Evolutionary conservation across 2,888 invertebrate genomes (phyloP).

Genomic region (Synanthedon formicaeformis): DNA sequence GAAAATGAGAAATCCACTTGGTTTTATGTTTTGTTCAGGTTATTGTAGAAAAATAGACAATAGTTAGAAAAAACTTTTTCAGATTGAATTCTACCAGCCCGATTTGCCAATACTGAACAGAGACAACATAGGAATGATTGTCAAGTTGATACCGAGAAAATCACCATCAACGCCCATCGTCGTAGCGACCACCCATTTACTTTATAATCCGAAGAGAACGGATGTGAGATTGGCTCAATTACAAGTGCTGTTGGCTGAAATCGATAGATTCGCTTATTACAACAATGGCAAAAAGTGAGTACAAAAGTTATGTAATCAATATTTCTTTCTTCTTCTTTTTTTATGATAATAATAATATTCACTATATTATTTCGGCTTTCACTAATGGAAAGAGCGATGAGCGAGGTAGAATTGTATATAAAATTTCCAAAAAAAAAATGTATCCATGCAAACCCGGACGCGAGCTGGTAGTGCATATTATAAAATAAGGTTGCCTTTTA

Average conservation of each 20-base stretch:
- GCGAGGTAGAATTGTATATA: too few relatives aligned
- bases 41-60: too few relatives aligned
- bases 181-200: slow-evolving; percentile 92
- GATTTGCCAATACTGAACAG: slow-evolving; percentile 78
- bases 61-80: slow-evolving; percentile 15
- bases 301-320: not conserved
- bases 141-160: slow-evolving; percentile 74
- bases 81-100: slow-evolving; percentile 75
- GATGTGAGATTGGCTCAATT: slow-evolving; percentile 93
- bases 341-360: too few relatives aligned
- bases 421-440: too few relatives aligned
- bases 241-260: slow-evolving; percentile 84
- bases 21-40: too few relatives aligned
- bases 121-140: slow-evolving; percentile 89
- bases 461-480: too few relatives aligned
- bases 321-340: too few relatives aligned
- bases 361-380: too few relatives aligned
- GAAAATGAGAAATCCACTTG: too few relatives aligned
- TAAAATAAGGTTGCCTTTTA: too few relatives aligned
- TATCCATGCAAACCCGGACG: too few relatives aligned
- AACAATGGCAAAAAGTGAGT: slow-evolving; percentile 31
- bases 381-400: too few relatives aligned
- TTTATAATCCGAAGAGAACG: slow-evolving; percentile 90
- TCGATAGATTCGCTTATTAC: slow-evolving; percentile 80
- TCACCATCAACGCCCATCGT: slow-evolving; percentile 70